These are phyloP conservation scores for Corythornis vintsioides DNA, from an alignment of 2,113 vertebrate genomes.

Conservation along the genomic window DNA sequence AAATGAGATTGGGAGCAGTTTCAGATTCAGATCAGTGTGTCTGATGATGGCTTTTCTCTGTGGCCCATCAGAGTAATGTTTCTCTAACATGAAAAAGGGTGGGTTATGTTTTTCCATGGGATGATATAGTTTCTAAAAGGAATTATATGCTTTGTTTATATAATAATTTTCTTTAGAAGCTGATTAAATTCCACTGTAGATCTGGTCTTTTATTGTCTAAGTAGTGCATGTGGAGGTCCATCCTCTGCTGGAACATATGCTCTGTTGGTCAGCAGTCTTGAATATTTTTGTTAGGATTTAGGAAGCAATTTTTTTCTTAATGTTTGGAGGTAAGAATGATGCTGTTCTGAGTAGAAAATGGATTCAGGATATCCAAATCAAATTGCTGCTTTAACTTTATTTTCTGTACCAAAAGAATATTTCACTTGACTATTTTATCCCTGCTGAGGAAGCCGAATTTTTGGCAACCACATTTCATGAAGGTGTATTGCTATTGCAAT, in stretches of 20 bases:
- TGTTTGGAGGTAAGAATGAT: neutral
- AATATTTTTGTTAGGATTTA: neutral
- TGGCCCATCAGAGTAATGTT: neutral
- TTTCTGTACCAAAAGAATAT: neutral
- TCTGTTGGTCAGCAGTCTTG: neutral
- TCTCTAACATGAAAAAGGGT: neutral
- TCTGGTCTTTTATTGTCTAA: neutral
- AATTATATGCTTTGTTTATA: neutral
- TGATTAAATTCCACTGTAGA: neutral
- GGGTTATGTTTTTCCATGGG: neutral
- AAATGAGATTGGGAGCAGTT: neutral
- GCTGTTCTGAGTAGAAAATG: neutral
- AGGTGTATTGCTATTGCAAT: neutral
- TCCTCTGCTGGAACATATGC: accelerated
- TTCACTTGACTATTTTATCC: neutral
- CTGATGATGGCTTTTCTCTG: neutral
- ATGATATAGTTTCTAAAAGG: neutral
- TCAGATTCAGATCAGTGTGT: too few species aligned
- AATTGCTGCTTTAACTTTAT: neutral
- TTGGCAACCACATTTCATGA: neutral
- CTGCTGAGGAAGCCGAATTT: neutral
- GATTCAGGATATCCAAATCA: neutral
- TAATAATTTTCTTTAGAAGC: neutral
- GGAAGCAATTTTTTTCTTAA: neutral
- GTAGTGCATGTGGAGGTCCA: neutral